Percentiles rank a stretch among this genome's conserved stretches.
Evolutionary conservation across 2,797 vertebrate genomes (phyloP).

Genomic region (Chaunax sp.): DNA sequence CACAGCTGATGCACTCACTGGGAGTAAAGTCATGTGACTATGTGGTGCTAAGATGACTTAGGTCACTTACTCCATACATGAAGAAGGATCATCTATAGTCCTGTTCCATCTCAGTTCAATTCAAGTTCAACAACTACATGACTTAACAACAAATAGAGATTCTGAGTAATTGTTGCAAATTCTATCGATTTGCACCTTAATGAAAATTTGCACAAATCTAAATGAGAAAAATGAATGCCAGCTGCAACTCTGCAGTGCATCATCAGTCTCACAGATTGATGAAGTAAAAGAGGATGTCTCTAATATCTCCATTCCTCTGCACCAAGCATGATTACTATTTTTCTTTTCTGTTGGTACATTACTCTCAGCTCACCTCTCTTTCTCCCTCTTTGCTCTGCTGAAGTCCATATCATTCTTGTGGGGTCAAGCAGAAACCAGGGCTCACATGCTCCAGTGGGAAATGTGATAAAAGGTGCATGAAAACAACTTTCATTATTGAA

Average conservation of each 20-base stretch:
- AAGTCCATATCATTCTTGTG: conserved; percentile 43
- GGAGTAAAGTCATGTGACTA: no score
- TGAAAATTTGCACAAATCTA: no score
- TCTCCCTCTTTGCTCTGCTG: conserved; percentile 12
- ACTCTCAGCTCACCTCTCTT: background rate
- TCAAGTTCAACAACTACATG: no score
- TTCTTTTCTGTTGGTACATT: background rate
- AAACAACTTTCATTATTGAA: conserved; percentile 49
- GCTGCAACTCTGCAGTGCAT: background rate
- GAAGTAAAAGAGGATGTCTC: background rate
- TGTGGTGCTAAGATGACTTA: no score
- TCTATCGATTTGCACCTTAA: no score
- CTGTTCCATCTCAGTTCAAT: no score
- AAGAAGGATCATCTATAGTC: no score
- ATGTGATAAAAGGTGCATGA: conserved; percentile 50
- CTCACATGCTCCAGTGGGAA: conserved; percentile 44
- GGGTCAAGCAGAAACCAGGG: conserved; percentile 42
- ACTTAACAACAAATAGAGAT: no score
- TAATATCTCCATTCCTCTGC: background rate
- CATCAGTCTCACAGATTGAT: background rate
- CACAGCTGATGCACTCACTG: no score
- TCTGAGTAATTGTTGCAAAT: no score
- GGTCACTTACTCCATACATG: no score
- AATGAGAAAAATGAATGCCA: no score
- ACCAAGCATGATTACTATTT: background rate